Conservation (phyloP, 2,113 vertebrate genomes). For the Apteryx owenii region DNA sequence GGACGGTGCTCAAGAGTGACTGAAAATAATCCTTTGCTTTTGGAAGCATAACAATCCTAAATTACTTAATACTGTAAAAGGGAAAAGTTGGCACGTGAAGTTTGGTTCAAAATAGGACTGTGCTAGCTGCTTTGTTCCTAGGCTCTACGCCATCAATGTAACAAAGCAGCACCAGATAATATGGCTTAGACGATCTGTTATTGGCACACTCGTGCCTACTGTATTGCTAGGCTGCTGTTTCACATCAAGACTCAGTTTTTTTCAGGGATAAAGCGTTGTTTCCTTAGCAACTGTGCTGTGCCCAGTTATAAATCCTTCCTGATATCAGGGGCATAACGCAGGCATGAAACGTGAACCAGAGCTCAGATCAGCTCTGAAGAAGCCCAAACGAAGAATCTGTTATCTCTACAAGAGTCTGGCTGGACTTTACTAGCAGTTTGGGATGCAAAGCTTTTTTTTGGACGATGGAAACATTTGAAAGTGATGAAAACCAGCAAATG, state of each 20-base stretch:
- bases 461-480: neutral
- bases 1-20: neutral
- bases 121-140: neutral
- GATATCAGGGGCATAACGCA: neutral
- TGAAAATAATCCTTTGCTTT: neutral
- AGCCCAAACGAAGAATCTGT: neutral
- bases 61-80: neutral
- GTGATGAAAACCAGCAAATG: neutral
- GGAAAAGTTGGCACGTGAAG: fast-evolving
- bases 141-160: neutral
- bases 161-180: neutral
- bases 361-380: neutral
- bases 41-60: neutral
- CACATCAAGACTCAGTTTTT: neutral
- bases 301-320: neutral
- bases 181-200: fast-evolving
- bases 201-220: neutral
- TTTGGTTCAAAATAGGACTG: neutral
- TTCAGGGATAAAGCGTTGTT: neutral
- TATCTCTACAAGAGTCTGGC: neutral
- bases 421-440: neutral
- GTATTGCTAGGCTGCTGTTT: neutral
- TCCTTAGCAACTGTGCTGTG: neutral
- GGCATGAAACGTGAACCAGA: neutral
- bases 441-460: neutral